Conservation (phyloP, 2,113 vertebrate genomes). For the Petrocephalus zakoni region DNA sequence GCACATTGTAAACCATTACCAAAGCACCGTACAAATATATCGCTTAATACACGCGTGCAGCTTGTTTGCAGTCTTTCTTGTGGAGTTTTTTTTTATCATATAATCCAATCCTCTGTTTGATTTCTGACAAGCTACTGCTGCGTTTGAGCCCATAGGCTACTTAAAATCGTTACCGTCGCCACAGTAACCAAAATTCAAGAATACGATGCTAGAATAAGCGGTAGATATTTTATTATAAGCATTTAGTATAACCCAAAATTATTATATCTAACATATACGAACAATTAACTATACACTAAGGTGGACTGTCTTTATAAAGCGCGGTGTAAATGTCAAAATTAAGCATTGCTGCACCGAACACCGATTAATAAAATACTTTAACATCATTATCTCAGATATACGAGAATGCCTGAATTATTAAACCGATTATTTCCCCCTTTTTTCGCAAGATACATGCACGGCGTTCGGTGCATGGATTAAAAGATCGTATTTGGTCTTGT, state of each 20-base stretch:
- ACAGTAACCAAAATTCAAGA: slow-evolving; percentile 3
- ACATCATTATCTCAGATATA: not conserved
- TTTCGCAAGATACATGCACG: not conserved
- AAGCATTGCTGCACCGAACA: not conserved
- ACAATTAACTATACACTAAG: not conserved
- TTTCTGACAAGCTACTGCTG: not conserved
- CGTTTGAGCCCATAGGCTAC: not conserved
- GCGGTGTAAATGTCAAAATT: not conserved
- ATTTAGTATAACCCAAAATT: not conserved
- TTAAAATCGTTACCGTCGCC: slow-evolving; percentile 10
- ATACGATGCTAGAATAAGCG: not conserved
- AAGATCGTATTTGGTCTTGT: not conserved
- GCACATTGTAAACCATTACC: not conserved
- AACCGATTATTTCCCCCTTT: not conserved
- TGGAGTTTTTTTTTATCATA: not conserved
- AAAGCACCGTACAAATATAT: not conserved
- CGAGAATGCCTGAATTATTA: not conserved
- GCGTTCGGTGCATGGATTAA: not conserved
- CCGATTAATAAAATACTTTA: not conserved
- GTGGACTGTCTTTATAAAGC: not conserved
- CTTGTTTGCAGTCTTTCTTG: not conserved
- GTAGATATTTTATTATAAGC: not conserved
- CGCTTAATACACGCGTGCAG: not conserved
- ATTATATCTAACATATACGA: not conserved
- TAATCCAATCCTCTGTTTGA: not conserved